A percentile compares a stretch with the other conserved stretches of the same genome.
Conservation (phyloP, 2,888 invertebrate species). For the Pseudeuparius sepicola region DNA sequence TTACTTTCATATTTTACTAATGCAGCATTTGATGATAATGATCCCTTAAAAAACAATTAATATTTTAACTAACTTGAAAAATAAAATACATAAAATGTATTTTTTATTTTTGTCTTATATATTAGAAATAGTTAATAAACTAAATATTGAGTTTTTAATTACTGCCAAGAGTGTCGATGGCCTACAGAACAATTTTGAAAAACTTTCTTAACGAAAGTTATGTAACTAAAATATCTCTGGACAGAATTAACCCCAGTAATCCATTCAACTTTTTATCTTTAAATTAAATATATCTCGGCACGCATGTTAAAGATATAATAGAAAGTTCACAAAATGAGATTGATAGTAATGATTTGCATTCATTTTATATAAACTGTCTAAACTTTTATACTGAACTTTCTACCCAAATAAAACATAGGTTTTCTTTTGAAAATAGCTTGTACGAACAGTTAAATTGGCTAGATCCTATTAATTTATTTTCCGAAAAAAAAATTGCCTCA, state of each 20-base stretch:
- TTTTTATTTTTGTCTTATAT: constrained; percentile 15
- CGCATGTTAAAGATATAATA: no score
- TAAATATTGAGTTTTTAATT: constrained; percentile 15
- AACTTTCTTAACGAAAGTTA: constrained; percentile 11
- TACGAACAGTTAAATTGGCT: no score
- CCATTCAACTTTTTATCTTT: constrained; percentile 11
- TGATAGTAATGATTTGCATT: constrained; percentile 8
- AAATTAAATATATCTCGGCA: constrained; percentile 13
- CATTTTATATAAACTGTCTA: constrained; percentile 12
- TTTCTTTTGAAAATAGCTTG: constrained; percentile 11
- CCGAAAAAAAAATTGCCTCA: constrained; percentile 10
- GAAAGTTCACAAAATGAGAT: constrained; percentile 14
- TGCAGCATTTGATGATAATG: constrained; percentile 10
- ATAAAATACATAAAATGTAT: constrained; percentile 14
- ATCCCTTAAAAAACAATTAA: constrained; percentile 6
- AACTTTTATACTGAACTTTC: constrained; percentile 14
- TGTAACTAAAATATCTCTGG: constrained; percentile 8
- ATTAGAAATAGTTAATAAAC: constrained; percentile 13
- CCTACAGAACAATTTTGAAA: constrained; percentile 12
- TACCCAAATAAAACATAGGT: constrained; percentile 13
- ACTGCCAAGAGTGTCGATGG: constrained; percentile 9
- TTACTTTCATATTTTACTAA: constrained; percentile 14
- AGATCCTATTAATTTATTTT: constrained; percentile 12
- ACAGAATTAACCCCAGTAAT: constrained; percentile 12
- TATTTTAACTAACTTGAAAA: constrained; percentile 11